These are phyloP conservation scores for Lonchura striata DNA, from an alignment of 2,113 vertebrate genomes.

Conservation along the genomic window DNA sequence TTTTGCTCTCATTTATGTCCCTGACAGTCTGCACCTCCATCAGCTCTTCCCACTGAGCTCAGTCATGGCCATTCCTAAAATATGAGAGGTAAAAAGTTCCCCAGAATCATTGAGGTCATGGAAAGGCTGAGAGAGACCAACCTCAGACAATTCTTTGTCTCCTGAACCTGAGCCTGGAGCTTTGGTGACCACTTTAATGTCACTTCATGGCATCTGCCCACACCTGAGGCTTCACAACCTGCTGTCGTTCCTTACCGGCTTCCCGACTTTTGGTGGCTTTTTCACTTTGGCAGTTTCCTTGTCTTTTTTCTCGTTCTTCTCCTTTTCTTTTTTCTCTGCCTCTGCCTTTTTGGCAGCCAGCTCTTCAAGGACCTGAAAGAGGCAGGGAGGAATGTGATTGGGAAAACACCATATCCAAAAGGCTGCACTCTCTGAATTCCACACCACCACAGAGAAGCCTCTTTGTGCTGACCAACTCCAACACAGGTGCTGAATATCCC, in stretches of 20 bases:
- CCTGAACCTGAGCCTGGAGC: not conserved
- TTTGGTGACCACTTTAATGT: not conserved
- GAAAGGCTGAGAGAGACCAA: not conserved
- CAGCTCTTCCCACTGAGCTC: not conserved
- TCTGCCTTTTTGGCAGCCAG: slow-evolving; percentile 70
- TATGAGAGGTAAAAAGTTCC: not conserved
- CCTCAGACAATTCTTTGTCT: not conserved
- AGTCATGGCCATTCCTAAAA: not conserved
- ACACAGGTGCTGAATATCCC: not conserved
- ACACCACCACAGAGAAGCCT: not conserved
- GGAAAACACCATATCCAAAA: not conserved
- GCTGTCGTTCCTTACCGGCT: not conserved
- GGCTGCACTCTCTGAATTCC: not conserved
- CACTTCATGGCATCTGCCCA: not conserved
- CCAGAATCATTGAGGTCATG: not conserved
- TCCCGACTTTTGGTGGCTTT: slow-evolving; percentile 28
- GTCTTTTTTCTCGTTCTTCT: not conserved
- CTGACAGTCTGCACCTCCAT: not conserved
- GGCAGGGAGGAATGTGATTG: not conserved
- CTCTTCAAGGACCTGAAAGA: slow-evolving; percentile 80
- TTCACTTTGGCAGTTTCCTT: not conserved
- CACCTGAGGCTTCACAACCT: not conserved
- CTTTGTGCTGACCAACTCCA: not conserved
- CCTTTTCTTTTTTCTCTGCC: slow-evolving; percentile 49
- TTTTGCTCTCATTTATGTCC: not conserved